Percentiles rank a stretch among this genome's conserved stretches.
phyloP scores from a whole-genome alignment of 2,113 vertebrate species.

The Edolisoma coerulescens region DNA sequence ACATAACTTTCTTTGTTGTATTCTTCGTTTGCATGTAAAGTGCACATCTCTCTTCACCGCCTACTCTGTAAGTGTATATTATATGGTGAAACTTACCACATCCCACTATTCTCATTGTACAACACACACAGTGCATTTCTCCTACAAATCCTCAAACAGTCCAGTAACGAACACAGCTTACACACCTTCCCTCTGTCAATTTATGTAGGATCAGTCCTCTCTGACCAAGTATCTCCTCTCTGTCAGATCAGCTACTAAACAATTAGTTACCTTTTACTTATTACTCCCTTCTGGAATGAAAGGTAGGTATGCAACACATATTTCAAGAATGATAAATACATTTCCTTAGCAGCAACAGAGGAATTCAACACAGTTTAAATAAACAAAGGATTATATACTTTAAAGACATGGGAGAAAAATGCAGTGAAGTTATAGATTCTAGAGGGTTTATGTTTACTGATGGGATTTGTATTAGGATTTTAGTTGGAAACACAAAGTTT shows the following conservation, averaged over 20 bases:
- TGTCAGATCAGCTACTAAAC: not conserved
- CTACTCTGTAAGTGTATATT: not conserved
- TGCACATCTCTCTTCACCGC: not conserved
- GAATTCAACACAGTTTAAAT: not conserved
- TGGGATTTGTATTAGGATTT: not conserved
- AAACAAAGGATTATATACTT: not conserved
- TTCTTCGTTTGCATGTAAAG: not conserved
- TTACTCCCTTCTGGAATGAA: not conserved
- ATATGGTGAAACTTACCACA: not conserved
- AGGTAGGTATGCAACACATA: not conserved
- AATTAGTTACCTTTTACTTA: constrained; percentile 21
- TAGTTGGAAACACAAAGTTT: not conserved
- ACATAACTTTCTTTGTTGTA: not conserved
- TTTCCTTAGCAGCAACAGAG: not conserved
- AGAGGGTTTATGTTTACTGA: not conserved
- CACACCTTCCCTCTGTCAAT: not conserved
- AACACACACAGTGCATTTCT: not conserved
- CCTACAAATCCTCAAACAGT: not conserved
- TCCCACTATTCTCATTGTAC: not conserved
- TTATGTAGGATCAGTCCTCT: not conserved
- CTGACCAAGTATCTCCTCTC: not conserved
- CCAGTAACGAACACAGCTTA: not conserved
- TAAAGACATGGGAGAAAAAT: not conserved
- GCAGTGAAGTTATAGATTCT: not conserved
- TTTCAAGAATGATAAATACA: constrained; percentile 12